Conservation (phyloP, 2,113 vertebrate species). For the Theristicus caerulescens region DNA sequence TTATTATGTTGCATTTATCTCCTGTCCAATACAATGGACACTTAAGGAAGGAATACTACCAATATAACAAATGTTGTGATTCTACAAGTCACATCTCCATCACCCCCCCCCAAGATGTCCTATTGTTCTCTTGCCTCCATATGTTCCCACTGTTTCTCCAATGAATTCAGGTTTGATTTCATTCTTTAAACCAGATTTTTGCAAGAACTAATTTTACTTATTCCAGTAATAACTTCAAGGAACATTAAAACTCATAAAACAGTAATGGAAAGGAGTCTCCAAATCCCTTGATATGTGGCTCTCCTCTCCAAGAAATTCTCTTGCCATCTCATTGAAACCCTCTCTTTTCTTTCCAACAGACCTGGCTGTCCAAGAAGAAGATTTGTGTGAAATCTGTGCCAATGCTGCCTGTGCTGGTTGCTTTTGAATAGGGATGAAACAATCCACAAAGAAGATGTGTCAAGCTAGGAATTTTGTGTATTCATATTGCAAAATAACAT, state of each 20-base stretch:
- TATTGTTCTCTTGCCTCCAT: neutral
- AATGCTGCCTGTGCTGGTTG: constrained; percentile 79
- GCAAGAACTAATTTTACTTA: neutral
- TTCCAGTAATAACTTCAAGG: neutral
- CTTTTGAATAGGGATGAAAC: neutral
- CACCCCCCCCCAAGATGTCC: neutral
- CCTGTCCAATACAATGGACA: neutral
- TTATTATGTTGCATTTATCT: neutral
- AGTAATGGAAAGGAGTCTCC: neutral
- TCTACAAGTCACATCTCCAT: neutral
- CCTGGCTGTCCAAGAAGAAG: neutral
- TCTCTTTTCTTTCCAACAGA: neutral
- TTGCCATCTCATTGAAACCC: neutral
- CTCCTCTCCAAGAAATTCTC: neutral
- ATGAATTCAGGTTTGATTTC: neutral
- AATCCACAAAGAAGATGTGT: neutral
- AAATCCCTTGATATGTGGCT: neutral
- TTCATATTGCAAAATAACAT: neutral
- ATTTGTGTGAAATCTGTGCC: constrained; percentile 82
- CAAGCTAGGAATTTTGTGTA: neutral
- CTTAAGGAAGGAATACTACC: neutral
- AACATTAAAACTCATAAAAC: neutral
- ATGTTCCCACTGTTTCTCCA: neutral
- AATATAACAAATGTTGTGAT: neutral
- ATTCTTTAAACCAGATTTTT: neutral